Evolutionary conservation across 2,888 invertebrate species (phyloP).

Genomic region (Hirtodrosophila confusa): DNA sequence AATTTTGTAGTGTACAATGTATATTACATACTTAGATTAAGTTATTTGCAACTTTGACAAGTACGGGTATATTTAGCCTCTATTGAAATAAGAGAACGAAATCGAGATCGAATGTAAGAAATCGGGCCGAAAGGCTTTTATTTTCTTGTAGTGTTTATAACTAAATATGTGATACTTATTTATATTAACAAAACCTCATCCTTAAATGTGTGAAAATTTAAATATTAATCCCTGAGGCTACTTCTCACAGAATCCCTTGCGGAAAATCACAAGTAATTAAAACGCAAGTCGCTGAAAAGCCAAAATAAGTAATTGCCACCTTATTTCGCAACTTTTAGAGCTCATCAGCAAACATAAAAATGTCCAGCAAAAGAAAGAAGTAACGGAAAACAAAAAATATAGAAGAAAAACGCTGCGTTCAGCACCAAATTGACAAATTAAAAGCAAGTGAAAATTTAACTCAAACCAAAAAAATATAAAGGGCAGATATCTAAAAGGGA

Average conservation of each 20-base stretch:
- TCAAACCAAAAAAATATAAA: conserved; percentile 26
- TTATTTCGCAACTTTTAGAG: conserved; percentile 66
- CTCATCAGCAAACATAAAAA: conserved; percentile 66
- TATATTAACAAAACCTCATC: background rate
- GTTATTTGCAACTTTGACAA: too few relatives aligned
- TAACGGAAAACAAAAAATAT: conserved; percentile 9
- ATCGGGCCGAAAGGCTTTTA: too few relatives aligned
- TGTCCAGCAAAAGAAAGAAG: conserved; percentile 20
- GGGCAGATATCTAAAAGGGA: conserved; percentile 53
- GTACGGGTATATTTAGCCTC: too few relatives aligned
- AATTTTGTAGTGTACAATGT: too few relatives aligned
- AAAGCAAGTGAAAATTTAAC: conserved; percentile 69
- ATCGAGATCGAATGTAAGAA: too few relatives aligned
- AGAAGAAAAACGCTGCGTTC: conserved; percentile 15
- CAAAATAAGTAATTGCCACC: conserved; percentile 79
- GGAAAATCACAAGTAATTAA: conserved; percentile 58
- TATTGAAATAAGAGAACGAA: too few relatives aligned
- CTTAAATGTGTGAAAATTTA: conserved; percentile 21
- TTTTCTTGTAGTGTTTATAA: too few relatives aligned
- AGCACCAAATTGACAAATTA: conserved; percentile 75
- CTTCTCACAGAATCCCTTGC: conserved; percentile 3
- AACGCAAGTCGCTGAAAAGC: conserved; percentile 50
- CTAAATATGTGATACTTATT: too few relatives aligned
- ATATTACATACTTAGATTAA: too few relatives aligned
- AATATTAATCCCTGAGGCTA: conserved; percentile 31